Conservation (phyloP, 2,113 vertebrate species). For the Jacana jacana region DNA sequence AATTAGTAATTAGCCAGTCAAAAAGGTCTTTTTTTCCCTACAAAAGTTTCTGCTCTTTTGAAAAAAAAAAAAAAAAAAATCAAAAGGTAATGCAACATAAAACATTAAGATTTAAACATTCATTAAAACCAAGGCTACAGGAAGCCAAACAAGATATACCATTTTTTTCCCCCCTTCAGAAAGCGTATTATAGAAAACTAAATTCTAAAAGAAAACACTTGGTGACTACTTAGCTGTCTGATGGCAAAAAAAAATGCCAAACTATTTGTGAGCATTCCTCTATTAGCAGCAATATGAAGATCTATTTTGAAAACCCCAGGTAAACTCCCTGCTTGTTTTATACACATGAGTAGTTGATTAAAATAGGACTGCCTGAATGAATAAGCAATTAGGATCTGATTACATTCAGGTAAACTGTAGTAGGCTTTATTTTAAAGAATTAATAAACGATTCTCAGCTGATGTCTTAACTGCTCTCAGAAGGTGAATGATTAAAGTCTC, state of each 20-base stretch:
- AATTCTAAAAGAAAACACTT: neutral
- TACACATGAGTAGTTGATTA: constrained; percentile 39
- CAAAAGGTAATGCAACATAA: neutral
- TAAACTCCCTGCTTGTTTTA: constrained; percentile 61
- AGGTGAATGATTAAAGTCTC: neutral
- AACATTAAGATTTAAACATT: neutral
- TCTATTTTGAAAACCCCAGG: constrained; percentile 23
- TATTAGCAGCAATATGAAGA: neutral
- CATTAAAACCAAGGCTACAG: neutral
- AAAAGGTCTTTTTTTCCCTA: neutral
- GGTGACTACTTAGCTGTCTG: neutral
- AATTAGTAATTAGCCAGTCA: neutral
- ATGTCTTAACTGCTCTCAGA: neutral
- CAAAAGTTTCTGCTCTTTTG: neutral
- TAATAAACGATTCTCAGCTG: constrained; percentile 23
- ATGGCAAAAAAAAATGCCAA: neutral
- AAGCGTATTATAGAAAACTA: neutral
- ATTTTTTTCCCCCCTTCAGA: neutral
- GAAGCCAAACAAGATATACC: neutral
- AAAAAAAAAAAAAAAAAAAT: neutral
- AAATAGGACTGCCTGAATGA: constrained; percentile 59
- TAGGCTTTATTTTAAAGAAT: constrained; percentile 34
- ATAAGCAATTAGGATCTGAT: constrained; percentile 61
- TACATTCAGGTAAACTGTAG: constrained; percentile 43
- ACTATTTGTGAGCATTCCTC: neutral